A percentile compares a stretch with the other conserved stretches of the same genome.
phyloP scores from a whole-genome alignment of 2,797 vertebrate genomes.

The Poecilia gillii region DNA sequence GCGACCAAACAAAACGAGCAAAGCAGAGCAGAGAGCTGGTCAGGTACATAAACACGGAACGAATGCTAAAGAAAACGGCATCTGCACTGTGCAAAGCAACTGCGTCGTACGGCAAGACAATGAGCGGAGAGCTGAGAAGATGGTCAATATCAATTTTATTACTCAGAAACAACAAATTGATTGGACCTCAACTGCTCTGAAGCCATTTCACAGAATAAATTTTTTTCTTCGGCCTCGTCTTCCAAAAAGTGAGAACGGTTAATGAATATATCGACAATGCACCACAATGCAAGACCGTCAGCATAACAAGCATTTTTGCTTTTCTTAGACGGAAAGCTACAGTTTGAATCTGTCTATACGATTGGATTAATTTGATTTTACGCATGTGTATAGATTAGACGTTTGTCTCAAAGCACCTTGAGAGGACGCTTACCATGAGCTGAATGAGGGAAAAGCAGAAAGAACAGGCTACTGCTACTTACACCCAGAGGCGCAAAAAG shows the following conservation, averaged over 20 bases:
- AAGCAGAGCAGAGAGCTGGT: neutral
- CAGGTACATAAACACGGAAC: conserved; percentile 3
- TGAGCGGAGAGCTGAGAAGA: neutral
- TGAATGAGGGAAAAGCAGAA: neutral
- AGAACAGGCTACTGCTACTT: neutral
- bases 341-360: neutral
- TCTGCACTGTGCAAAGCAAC: neutral
- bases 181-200: neutral
- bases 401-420: neutral
- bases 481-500: too few relatives aligned
- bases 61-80: conserved; percentile 17
- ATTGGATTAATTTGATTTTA: neutral
- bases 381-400: neutral
- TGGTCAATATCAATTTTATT: neutral
- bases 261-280: neutral
- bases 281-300: neutral
- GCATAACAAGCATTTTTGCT: neutral
- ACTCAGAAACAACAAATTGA: neutral
- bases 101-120: neutral
- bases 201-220: neutral
- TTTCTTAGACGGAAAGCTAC: neutral
- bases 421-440: neutral
- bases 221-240: neutral
- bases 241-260: neutral
- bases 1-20: neutral